Percentiles rank a stretch among this genome's conserved stretches.
These are phyloP conservation scores for Serranus cabrilla DNA, from an alignment of 2,797 vertebrate species.

Conservation along the genomic window DNA sequence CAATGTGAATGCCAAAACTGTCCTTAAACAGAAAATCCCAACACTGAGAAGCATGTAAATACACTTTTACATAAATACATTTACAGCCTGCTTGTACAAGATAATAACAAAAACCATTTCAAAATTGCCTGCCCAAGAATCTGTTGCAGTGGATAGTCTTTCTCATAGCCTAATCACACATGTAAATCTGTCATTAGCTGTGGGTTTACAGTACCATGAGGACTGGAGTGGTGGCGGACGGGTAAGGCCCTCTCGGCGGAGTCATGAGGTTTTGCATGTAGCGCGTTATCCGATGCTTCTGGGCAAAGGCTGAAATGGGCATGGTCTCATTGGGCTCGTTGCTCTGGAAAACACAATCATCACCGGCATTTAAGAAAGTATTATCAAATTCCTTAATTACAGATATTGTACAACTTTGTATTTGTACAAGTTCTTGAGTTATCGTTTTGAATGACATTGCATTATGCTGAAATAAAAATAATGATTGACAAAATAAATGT, in stretches of 20 bases:
- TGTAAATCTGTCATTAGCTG: background rate
- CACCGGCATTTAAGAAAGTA: background rate
- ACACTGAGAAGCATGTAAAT: background rate
- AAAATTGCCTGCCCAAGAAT: background rate
- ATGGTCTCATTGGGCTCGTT: slow-evolving; percentile 98
- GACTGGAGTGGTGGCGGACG: slow-evolving; percentile 91
- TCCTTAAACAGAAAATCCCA: background rate
- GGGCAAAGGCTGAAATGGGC: slow-evolving; percentile 98
- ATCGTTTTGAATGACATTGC: background rate
- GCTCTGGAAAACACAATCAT: slow-evolving; percentile 85
- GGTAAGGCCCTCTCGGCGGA: slow-evolving; percentile 91
- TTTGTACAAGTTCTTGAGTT: background rate
- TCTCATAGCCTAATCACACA: background rate
- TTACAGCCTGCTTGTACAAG: background rate
- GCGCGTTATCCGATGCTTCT: slow-evolving; percentile 94
- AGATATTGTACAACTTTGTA: background rate
- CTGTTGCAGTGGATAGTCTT: slow-evolving; percentile 1
- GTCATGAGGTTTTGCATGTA: slow-evolving; percentile 91
- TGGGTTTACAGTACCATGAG: slow-evolving; percentile 85
- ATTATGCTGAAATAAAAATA: background rate
- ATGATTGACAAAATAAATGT: background rate
- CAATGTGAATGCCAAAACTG: background rate
- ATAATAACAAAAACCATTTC: background rate
- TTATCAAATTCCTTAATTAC: background rate
- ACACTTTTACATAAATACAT: background rate